Base-by-base conservation (phyloP, 1,140 invertebrate species). In the Caerostris darwini region DNA sequence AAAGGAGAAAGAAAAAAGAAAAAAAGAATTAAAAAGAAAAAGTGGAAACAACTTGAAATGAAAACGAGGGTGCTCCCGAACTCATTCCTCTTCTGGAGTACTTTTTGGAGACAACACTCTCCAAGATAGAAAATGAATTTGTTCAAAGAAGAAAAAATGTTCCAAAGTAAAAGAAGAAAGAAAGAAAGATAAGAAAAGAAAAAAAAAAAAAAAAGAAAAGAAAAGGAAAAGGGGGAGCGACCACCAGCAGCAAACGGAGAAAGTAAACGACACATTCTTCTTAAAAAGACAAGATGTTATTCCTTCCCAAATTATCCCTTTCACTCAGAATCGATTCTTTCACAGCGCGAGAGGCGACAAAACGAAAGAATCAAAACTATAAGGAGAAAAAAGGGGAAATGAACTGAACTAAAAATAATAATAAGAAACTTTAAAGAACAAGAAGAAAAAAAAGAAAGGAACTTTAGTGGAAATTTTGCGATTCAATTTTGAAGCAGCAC, bases 281-380 rank as follows among this genome's bases (percentile, higher is more conserved):
- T 58, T 87, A 64, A 87, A 87, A 64, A 87, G 10, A 87, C 85
- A 87, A 87, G 58, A 64, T 87, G 58, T 87, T 87, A 87, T 87
- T 87, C 58, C 85, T 64, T 64, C 34, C 59, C 19, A 87, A 87
- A 87, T 87, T 87, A 87, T 87, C 85, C 53, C n/a, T 87, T 64
- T 87, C 85, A 87, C 64, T 87, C 19, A 58, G 58, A 61, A 87
- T 87, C 58, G 85, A 64, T 87, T 53, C 58, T 53, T 53, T 77
- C 50, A 12, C 19, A 50, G n/a, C 3, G 71, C 71, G 58, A 7
- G 56, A 87, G 85, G 85, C 57, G 85, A 87, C 85, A 87, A 87
- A 64, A 10, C 53, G 10, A 87, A 57, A 53, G 85, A 57, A 56
- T 5, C 82, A 8, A 83, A 83, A 83, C 53, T 57, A 56, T 83